These are phyloP conservation scores for Nymphicus hollandicus DNA, from an alignment of 2,113 vertebrate species.

Conservation along the genomic window DNA sequence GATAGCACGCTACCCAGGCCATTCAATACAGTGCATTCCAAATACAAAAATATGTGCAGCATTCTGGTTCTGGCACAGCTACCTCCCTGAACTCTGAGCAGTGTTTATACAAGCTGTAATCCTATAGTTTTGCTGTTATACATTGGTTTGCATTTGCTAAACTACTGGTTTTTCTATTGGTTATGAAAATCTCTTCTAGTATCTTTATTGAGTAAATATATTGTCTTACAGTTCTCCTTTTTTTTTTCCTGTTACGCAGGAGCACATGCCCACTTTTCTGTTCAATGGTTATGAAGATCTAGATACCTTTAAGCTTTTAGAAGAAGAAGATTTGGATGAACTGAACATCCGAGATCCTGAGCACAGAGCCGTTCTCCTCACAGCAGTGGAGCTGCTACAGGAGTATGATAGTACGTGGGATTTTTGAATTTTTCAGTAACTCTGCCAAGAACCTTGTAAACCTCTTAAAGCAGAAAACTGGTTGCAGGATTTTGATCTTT, in stretches of 20 bases:
- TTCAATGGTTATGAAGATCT: constrained; percentile 98
- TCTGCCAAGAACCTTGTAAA: not conserved
- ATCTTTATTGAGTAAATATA: not conserved
- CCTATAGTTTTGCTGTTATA: not conserved
- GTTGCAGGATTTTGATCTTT: not conserved
- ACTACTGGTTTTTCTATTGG: not conserved
- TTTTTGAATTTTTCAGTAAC: not conserved
- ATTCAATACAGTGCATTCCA: not conserved
- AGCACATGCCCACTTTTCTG: constrained; percentile 97
- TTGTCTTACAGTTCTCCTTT: not conserved
- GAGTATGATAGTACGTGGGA: constrained; percentile 92
- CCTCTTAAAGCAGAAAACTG: not conserved
- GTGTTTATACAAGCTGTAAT: not conserved
- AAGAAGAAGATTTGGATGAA: constrained; percentile 97
- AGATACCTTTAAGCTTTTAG: constrained; percentile 96
- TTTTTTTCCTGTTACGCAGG: constrained; percentile 67
- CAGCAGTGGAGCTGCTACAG: constrained; percentile 93
- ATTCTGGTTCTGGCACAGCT: not conserved
- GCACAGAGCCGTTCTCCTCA: constrained; percentile 92
- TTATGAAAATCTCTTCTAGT: not conserved
- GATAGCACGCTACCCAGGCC: not conserved
- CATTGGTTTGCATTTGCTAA: not conserved
- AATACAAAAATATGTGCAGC: not conserved
- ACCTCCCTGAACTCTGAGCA: not conserved
- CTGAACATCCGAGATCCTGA: constrained; percentile 94